Conservation (phyloP, 2,888 invertebrate species). For the Yponomeuta cagnagella region DNA sequence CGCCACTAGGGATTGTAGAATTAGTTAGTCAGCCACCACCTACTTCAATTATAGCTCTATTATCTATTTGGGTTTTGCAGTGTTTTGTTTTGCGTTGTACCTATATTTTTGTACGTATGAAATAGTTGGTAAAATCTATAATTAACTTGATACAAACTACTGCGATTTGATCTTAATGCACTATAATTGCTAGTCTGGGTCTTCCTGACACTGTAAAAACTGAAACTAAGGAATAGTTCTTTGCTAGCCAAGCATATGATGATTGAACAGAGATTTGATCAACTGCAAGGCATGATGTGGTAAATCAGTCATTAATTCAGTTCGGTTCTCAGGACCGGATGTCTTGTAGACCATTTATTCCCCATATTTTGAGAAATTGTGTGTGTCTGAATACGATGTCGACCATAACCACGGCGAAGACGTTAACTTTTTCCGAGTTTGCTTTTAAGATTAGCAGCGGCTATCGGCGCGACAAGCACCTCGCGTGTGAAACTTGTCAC, state of each 20-base stretch:
- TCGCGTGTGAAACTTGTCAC: conserved; percentile 12
- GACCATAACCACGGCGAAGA: background rate
- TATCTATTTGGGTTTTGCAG: background rate
- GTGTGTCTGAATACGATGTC: too few species aligned
- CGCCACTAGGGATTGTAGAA: background rate
- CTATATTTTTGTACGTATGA: background rate
- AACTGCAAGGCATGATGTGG: conserved; percentile 46
- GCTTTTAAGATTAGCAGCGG: background rate
- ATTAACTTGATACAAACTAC: background rate
- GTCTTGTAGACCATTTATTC: too few species aligned
- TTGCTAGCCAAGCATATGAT: background rate
- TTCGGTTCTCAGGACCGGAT: background rate
- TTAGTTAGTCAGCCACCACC: background rate
- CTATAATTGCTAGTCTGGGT: background rate
- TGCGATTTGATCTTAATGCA: background rate
- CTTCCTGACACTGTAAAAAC: background rate
- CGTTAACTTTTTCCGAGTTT: conserved; percentile 4
- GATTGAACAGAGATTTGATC: background rate
- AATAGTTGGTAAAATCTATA: background rate
- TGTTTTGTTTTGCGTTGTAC: background rate
- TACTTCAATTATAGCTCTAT: too few species aligned
- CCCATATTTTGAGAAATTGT: too few species aligned
- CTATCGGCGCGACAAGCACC: background rate
- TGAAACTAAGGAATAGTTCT: background rate
- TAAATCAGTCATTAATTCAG: conserved; percentile 31